phyloP scores from a whole-genome alignment of 2,888 invertebrate species.

The Amphipyra tragopoginis region DNA sequence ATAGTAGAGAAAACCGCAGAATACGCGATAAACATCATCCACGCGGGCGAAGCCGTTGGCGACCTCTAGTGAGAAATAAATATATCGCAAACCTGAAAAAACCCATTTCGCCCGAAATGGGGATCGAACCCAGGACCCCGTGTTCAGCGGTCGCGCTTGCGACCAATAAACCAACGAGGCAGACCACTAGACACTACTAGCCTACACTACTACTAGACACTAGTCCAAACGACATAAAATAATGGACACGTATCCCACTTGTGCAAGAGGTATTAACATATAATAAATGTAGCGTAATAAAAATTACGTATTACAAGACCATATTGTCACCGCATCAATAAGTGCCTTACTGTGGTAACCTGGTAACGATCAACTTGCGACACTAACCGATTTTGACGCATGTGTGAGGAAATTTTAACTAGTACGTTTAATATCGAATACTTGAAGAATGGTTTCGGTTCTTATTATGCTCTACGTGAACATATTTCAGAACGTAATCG shows the following conservation, averaged over 20 bases:
- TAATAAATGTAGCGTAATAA: slow-evolving; percentile 24
- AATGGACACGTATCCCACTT: slow-evolving; percentile 5
- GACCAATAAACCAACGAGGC: no score
- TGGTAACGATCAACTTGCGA: slow-evolving; percentile 31
- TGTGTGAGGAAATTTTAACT: slow-evolving; percentile 56
- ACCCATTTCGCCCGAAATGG: no score
- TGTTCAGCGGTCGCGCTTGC: no score
- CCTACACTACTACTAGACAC: no score
- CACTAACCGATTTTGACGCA: slow-evolving; percentile 40
- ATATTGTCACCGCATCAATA: slow-evolving; percentile 55
- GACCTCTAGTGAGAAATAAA: no score
- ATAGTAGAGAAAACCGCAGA: no score
- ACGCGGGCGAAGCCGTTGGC: no score
- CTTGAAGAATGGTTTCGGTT: slow-evolving; percentile 55
- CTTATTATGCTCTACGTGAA: slow-evolving; percentile 60
- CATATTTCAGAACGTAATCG: slow-evolving; percentile 58
- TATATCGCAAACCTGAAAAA: no score
- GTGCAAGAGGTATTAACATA: slow-evolving; percentile 16
- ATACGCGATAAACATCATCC: no score
- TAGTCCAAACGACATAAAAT: no score
- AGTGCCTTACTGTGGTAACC: slow-evolving; percentile 41
- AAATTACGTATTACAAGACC: slow-evolving; percentile 27
- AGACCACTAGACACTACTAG: no score
- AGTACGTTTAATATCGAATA: slow-evolving; percentile 50
- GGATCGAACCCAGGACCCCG: no score